phyloP scores from a whole-genome alignment of 1,140 invertebrate genomes.

The Bilobella aurantiaca region DNA sequence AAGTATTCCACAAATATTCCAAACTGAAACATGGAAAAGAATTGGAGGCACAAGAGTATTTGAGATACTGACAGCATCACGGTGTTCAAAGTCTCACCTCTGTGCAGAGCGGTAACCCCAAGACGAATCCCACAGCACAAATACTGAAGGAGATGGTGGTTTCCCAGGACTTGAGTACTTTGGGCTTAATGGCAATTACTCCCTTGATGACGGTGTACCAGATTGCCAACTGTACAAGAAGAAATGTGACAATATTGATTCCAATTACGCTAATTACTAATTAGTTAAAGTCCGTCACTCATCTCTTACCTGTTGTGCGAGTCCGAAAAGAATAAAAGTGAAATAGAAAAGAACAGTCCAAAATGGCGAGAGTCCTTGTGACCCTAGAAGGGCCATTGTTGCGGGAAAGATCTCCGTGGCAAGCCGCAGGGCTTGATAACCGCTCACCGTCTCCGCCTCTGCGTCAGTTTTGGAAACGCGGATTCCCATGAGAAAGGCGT shows the following conservation, averaged over 20 bases:
- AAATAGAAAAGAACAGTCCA: conserved; percentile 81
- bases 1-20: conserved; percentile 76
- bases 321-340: conserved; percentile 69
- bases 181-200: conserved; percentile 63
- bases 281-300: too few relatives aligned
- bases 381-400: conserved; percentile 3
- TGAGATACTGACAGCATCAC: too few relatives aligned
- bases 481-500: conserved; percentile 59
- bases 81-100: conserved; percentile 71
- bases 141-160: conserved; percentile 76
- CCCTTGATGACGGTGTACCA: conserved; percentile 73
- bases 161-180: conserved; percentile 61
- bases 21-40: conserved; percentile 46
- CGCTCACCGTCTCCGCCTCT: conserved; percentile 23
- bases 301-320: conserved; percentile 59
- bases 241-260: background rate
- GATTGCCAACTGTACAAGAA: conserved; percentile 49
- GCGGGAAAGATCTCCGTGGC: conserved; percentile 70
- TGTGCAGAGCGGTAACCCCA: conserved; percentile 78
- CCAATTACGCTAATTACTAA: too few relatives aligned
- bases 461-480: conserved; percentile 48
- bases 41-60: background rate
- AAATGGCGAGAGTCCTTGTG: conserved; percentile 57
- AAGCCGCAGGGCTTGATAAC: conserved; percentile 57
- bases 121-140: conserved; percentile 65